Evolutionary conservation across 1,140 invertebrate species (phyloP), one percentile per base, ranked within the genome.

Genomic region (Heliconius congener): DNA sequence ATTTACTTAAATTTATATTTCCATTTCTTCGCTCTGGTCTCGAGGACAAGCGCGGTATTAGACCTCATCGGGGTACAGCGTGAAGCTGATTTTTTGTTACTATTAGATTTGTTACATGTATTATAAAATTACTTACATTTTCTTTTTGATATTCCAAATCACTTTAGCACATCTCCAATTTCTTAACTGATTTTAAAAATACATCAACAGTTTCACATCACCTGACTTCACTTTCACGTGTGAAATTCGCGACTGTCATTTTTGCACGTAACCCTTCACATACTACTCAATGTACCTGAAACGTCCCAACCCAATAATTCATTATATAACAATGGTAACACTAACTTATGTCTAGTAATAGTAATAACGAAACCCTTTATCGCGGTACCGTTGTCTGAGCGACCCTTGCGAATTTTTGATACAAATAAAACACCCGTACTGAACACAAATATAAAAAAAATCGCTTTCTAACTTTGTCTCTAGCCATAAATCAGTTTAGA

Each of bases 291-390:
- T 92, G 92, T 94, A 93, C 93, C 92, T 93, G 92, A 94, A 94
- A 91, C 86, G 85, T 92, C 88, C 89, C 90, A 87, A 94, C 89
- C 93, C 92, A 93, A 93, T 94, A 94, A 93, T 94, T 94, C 93
- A 94, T 94, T 94, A 94, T 78, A 80, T 77, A 90, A 93, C 92
- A 93, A 94, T 90, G 81, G 84, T 85, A 87, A 90, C 87, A 93
- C 90, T 89, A 91, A 91, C 91, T 91, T 87, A 87, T 86, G 87
- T 91, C 83, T 91, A 89, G 84, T 93, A 94, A 91, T 93, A 93
- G 81, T 93, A 94, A 93, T 92, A 93, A 91, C 83, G 78, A 79
- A 87, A 87, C 90, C 92, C 90, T 93, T 93, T 91, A 83, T 86
- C 83, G 84, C 83, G 50, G 66, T 80, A 74, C 87, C 86, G 90